Evolutionary conservation across 2,113 vertebrate genomes (phyloP).

Genomic region (Elanus axillaris): DNA sequence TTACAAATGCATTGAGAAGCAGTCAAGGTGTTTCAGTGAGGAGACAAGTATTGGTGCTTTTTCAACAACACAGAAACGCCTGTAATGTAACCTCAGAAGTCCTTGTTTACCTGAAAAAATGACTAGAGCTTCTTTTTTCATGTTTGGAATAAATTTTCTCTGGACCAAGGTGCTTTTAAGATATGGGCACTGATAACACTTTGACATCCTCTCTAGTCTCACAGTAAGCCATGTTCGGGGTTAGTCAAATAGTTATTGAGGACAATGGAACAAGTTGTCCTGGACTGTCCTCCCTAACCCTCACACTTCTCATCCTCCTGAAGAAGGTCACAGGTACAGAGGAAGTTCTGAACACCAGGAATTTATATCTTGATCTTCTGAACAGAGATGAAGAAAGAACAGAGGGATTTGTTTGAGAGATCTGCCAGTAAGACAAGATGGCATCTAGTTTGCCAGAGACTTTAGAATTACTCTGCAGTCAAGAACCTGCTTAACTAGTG

Average conservation of each 20-base stretch:
- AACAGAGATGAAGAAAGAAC: background rate
- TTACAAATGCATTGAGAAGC: background rate
- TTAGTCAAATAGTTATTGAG: background rate
- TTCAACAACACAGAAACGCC: rapidly evolving
- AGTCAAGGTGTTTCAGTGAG: background rate
- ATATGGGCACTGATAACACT: background rate
- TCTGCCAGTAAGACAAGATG: background rate
- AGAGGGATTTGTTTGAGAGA: background rate
- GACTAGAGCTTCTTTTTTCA: background rate
- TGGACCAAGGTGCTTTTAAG: background rate
- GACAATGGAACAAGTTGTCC: background rate
- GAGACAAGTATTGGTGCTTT: background rate
- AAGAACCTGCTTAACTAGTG: background rate
- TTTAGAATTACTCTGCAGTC: background rate
- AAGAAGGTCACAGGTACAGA: background rate
- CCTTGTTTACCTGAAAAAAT: background rate
- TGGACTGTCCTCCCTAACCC: background rate
- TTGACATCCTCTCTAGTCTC: background rate
- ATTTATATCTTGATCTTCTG: background rate
- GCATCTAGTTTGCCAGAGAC: background rate
- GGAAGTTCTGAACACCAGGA: background rate
- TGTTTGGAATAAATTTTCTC: background rate
- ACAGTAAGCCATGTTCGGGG: background rate
- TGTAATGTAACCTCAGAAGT: background rate
- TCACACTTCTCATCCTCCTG: background rate